phyloP scores from a whole-genome alignment of 1,140 invertebrate species.

The Drosophila parvula region DNA sequence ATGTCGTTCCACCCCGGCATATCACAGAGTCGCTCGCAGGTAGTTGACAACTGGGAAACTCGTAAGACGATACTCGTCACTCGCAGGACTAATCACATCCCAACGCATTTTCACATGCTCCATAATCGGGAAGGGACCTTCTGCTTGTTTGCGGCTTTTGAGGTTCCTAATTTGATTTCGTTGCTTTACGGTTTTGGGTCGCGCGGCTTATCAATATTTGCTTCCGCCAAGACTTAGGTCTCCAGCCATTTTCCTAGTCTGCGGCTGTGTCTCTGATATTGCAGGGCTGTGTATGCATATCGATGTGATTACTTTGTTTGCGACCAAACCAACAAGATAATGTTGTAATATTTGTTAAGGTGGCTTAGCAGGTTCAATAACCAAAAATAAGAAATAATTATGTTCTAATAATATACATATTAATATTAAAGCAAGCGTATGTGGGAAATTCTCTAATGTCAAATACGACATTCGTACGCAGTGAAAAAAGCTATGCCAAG shows the following conservation, averaged over 20 bases:
- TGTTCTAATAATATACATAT: too few species aligned
- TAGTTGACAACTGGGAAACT: constrained; percentile 67
- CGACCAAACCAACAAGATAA: background rate
- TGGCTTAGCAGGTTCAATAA: background rate
- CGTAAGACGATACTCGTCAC: constrained; percentile 53
- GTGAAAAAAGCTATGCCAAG: too few species aligned
- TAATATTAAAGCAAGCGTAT: too few species aligned
- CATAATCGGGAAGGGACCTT: constrained; percentile 35
- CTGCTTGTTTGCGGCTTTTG: constrained; percentile 40
- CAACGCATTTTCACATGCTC: constrained; percentile 69
- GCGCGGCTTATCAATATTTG: constrained; percentile 70
- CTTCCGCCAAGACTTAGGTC: constrained; percentile 43
- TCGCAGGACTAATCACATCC: constrained; percentile 48
- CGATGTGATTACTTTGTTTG: background rate
- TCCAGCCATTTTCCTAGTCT: background rate
- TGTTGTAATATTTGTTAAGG: background rate
- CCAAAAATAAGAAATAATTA: background rate
- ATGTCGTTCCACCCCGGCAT: background rate
- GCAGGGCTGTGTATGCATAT: constrained; percentile 1
- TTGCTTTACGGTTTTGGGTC: constrained; percentile 20
- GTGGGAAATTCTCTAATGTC: too few species aligned
- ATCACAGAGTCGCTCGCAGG: constrained; percentile 40
- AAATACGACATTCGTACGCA: too few species aligned
- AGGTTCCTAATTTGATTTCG: constrained; percentile 30
- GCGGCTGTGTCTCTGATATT: constrained; percentile 2